These are phyloP conservation scores for Pyxicephalus adspersus DNA, from an alignment of 2,113 vertebrate species.

Conservation along the genomic window DNA sequence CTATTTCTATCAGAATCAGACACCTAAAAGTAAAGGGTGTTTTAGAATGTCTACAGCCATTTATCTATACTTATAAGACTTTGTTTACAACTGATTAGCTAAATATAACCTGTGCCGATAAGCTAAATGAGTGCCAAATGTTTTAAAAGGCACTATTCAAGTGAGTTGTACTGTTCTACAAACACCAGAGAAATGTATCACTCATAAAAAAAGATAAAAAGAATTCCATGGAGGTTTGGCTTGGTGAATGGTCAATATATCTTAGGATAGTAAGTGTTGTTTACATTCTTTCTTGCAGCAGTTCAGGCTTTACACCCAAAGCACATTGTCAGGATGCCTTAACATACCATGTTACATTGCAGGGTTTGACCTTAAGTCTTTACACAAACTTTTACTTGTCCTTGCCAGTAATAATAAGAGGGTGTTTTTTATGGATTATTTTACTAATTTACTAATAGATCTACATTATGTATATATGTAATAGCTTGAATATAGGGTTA, in stretches of 20 bases:
- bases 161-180: not conserved
- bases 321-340: conserved; percentile 2
- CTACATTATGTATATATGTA: too few species aligned
- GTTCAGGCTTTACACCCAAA: not conserved
- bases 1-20: too few species aligned
- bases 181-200: conserved; percentile 21
- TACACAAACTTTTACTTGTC: too few species aligned
- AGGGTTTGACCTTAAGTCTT: not conserved
- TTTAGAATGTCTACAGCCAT: too few species aligned
- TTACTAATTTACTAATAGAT: too few species aligned
- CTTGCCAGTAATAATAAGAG: too few species aligned
- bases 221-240: not conserved
- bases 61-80: too few species aligned
- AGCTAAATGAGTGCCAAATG: not conserved
- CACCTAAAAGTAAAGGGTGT: too few species aligned
- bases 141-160: conserved; percentile 4
- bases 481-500: too few species aligned
- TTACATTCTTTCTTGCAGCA: not conserved
- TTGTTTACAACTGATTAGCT: not conserved
- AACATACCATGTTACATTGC: not conserved
- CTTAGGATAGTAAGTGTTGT: conserved; percentile 2
- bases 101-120: not conserved
- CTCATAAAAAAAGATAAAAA: conserved; percentile 16
- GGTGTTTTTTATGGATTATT: too few species aligned
- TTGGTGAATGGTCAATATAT: not conserved